phyloP scores from a whole-genome alignment of 2,888 invertebrate species.

The Dicycla oo region DNA sequence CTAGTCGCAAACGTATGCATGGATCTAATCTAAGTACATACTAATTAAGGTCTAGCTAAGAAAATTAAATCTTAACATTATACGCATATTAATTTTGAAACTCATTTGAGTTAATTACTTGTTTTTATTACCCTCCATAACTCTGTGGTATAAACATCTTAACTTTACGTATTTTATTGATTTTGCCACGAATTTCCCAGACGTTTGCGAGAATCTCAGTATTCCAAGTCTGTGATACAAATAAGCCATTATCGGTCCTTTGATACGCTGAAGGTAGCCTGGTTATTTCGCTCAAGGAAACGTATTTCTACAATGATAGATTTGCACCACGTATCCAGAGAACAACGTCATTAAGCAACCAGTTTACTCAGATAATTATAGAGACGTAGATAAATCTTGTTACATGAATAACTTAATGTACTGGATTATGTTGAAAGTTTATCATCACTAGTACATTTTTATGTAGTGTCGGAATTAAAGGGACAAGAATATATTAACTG shows the following conservation, averaged over 20 bases:
- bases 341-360: constrained; percentile 58
- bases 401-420: constrained; percentile 51
- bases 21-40: constrained; percentile 36
- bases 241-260: constrained; percentile 37
- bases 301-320: constrained; percentile 58
- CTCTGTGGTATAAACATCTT: constrained; percentile 9
- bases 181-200: constrained; percentile 7
- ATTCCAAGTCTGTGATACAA: constrained; percentile 27
- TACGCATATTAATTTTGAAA: constrained; percentile 17
- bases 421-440: constrained; percentile 45
- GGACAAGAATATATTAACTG: constrained; percentile 16
- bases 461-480: constrained; percentile 19
- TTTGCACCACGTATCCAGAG: constrained; percentile 35
- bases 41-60: constrained; percentile 36
- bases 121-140: constrained; percentile 17
- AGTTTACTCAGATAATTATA: constrained; percentile 54
- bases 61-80: constrained; percentile 14
- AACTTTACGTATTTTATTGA: constrained; percentile 16
- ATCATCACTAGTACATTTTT: constrained; percentile 42
- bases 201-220: constrained; percentile 12
- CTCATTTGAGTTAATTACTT: constrained; percentile 12
- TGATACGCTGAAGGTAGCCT: constrained; percentile 36
- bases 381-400: constrained; percentile 50
- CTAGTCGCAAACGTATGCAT: constrained; percentile 31
- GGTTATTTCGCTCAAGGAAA: constrained; percentile 53